Base-by-base conservation (phyloP, 2,113 vertebrate genomes). In the Opisthocomus hoazin region DNA sequence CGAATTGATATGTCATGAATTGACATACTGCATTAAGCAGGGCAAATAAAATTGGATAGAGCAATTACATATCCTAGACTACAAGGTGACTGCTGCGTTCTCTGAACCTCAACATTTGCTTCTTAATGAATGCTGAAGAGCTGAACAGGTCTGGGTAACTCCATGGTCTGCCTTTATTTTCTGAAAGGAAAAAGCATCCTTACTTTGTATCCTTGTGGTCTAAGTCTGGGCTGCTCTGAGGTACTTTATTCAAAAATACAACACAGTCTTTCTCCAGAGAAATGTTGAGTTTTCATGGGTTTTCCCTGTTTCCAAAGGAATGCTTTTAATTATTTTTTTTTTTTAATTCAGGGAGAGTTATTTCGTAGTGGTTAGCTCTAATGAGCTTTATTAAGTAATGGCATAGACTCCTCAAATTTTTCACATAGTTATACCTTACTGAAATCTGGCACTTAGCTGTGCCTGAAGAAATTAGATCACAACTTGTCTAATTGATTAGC, bases 1-100 rank as follows among this genome's bases (percentile, higher is more conserved):
- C 68, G 27, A 86, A 88, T 95, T 91, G 92, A 76, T 95, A 91
- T 78, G 76, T 90, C 90, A 71, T 82, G 61, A 93, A 90, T 84
- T 95, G 91, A 64, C 26, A 87, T 53, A 73, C 43, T 83, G 73
- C 66, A 80, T 89, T 94, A 90, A 93, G 75, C 43, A 87, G 60
- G 53, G 56, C 64, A 88, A 88, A 78, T 90, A 93, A 84, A 90
- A 93, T 77, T 90, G 66, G 58, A 71, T 68, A 71, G 75, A 93
- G 64, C 79, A 88, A 89, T 96, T 91, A 68, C 11, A 75, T n/a
- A 81, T 90, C 64, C 64, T 81, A 45, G 75, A 86, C 45, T 90
- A 81, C 87, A 95, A 93, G 75, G 82, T 90, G 85, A 87, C 94
- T 90, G 91, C 56, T 84, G 15, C 73, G 37, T 84, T 92, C 85